Evolutionary conservation across 2,797 vertebrate genomes (phyloP).

Genomic region (Hapalemur alaotrensis): DNA sequence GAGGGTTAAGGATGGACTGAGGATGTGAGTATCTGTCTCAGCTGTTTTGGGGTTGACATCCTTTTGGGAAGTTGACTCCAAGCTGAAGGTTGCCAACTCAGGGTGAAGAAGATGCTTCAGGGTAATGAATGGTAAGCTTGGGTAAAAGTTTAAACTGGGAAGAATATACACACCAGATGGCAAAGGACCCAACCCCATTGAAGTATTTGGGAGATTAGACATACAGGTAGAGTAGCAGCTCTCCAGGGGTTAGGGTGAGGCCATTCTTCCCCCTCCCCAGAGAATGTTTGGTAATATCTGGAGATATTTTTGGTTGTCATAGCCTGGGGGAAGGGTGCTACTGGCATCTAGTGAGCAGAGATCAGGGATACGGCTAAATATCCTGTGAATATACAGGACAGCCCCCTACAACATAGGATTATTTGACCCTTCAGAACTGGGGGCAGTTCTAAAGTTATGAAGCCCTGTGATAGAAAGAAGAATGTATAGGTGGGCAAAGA

Average conservation of each 20-base stretch:
- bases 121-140: background rate
- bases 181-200: background rate
- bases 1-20: background rate
- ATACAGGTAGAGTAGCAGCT: background rate
- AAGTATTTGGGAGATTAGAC: background rate
- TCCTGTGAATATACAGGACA: background rate
- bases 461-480: background rate
- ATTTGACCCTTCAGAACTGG: background rate
- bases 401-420: background rate
- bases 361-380: background rate
- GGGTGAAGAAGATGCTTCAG: background rate
- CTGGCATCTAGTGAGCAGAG: background rate
- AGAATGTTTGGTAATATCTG: background rate
- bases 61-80: background rate
- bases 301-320: background rate
- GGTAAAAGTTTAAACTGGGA: background rate
- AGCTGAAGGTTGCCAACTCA: background rate
- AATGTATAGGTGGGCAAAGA: background rate
- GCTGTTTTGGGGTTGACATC: background rate
- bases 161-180: background rate
- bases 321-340: background rate
- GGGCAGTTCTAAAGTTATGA: background rate
- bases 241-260: background rate
- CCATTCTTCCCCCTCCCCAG: background rate
- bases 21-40: background rate